phyloP scores from a whole-genome alignment of 2,888 invertebrate species.

The Pogonocherus hispidulus region DNA sequence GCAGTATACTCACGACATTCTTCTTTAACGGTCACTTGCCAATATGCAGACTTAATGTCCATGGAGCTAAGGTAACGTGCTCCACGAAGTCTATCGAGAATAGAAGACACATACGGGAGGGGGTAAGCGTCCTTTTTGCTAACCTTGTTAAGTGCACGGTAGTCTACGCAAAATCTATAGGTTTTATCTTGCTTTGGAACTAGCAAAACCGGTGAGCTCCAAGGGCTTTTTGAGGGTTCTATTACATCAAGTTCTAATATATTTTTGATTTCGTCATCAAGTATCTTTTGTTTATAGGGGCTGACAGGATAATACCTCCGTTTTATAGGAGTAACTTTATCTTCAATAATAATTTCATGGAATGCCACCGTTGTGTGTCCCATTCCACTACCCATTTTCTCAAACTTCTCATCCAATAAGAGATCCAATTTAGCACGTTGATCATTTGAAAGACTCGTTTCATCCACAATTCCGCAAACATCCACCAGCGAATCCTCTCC shows the following conservation, averaged over 20 bases:
- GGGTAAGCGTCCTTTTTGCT: constrained; percentile 33
- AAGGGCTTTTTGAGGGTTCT: constrained; percentile 32
- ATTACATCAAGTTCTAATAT: constrained; percentile 26
- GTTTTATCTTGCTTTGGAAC: constrained; percentile 25
- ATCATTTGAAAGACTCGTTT: not conserved
- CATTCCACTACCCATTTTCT: constrained; percentile 1
- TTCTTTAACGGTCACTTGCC: constrained; percentile 25
- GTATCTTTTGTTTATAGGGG: constrained; percentile 20
- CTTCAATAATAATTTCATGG: not conserved
- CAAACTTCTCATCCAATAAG: constrained; percentile 1
- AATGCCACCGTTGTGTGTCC: not conserved
- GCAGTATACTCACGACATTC: constrained; percentile 24
- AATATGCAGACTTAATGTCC: constrained; percentile 29
- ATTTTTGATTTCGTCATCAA: constrained; percentile 13
- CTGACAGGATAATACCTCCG: constrained; percentile 26
- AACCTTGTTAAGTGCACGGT: constrained; percentile 22
- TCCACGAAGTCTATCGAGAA: constrained; percentile 26
- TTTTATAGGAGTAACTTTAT: constrained; percentile 5
- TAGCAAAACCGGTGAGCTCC: constrained; percentile 31
- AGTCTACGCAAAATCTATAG: constrained; percentile 33
- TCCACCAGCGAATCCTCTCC: not conserved
- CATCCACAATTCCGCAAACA: not conserved
- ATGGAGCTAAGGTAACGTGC: constrained; percentile 30
- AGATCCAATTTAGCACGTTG: not conserved
- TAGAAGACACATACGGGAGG: constrained; percentile 29